A percentile compares a stretch with the other conserved stretches of the same genome.
Evolutionary conservation across 2,113 vertebrate genomes (phyloP).

Genomic region (Myotis brandtii): DNA sequence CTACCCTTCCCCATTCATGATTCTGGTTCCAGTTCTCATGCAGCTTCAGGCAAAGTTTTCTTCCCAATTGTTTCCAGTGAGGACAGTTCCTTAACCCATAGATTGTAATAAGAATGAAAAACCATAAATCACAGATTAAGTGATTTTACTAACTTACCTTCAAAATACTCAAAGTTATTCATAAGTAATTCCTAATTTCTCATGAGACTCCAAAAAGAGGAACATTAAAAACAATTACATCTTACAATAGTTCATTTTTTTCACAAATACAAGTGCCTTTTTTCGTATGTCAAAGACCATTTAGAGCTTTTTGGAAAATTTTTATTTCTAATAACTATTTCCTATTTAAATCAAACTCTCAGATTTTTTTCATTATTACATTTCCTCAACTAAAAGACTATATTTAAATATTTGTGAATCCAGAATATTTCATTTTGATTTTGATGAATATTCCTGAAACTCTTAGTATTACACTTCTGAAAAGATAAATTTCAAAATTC

Average conservation of each 20-base stretch:
- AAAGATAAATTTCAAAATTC: background rate
- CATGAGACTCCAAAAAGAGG: background rate
- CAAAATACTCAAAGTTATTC: slow-evolving; percentile 40
- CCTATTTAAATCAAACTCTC: background rate
- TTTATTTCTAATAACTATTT: slow-evolving; percentile 35
- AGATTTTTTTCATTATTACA: background rate
- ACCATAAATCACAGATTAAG: background rate
- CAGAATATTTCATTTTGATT: slow-evolving; percentile 24
- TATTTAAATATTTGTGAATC: background rate
- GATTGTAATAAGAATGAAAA: slow-evolving; percentile 9
- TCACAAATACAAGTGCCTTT: background rate
- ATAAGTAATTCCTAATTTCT: slow-evolving; percentile 39
- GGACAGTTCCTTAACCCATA: background rate
- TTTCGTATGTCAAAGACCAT: background rate
- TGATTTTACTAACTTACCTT: slow-evolving; percentile 5
- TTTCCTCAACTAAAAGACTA: background rate
- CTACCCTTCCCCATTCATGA: slow-evolving; percentile 8
- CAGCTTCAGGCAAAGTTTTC: slow-evolving; percentile 23
- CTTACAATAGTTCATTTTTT: background rate
- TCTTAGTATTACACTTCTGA: background rate
- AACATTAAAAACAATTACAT: slow-evolving; percentile 7
- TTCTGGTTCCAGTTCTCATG: slow-evolving; percentile 2
- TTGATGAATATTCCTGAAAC: background rate
- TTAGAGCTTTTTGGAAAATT: background rate
- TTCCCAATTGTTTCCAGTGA: slow-evolving; percentile 33